These are phyloP conservation scores for Yponomeuta plumbellus DNA, from an alignment of 2,888 invertebrate genomes.

Conservation along the genomic window DNA sequence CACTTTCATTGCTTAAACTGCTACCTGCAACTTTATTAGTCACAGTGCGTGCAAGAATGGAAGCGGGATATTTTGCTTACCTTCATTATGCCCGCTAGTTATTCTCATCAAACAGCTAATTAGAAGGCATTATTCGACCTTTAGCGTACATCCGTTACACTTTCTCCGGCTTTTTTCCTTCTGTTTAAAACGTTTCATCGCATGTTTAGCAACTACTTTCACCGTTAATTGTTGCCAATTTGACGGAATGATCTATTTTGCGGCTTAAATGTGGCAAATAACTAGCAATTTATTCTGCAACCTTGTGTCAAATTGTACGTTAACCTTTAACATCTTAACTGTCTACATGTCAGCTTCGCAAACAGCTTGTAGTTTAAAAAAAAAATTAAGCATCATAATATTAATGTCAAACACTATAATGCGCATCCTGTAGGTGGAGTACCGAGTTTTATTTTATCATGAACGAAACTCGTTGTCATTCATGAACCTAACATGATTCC, in stretches of 20 bases:
- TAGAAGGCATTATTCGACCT: conserved; percentile 20
- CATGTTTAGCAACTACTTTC: conserved; percentile 13
- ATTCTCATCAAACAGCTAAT: conserved; percentile 11
- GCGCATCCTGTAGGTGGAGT: too few species aligned
- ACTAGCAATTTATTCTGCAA: not conserved
- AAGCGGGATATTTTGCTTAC: not conserved
- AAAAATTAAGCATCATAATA: too few species aligned
- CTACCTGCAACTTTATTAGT: not conserved
- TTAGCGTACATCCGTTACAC: conserved; percentile 16
- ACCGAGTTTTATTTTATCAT: too few species aligned
- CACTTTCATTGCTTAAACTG: too few species aligned
- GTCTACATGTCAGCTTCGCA: not conserved
- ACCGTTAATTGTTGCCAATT: conserved; percentile 11
- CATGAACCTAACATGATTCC: too few species aligned
- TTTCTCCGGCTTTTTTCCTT: conserved; percentile 13
- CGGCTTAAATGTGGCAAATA: not conserved
- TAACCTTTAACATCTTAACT: conserved; percentile 11
- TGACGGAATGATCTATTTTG: conserved; percentile 10
- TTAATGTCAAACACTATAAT: too few species aligned
- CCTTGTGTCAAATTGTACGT: not conserved
- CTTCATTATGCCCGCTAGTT: not conserved
- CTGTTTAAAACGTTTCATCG: conserved; percentile 4
- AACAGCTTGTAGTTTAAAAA: not conserved
- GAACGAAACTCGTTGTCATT: too few species aligned
- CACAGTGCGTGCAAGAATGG: not conserved